A percentile compares a stretch with the other conserved stretches of the same genome.
Conservation (phyloP, 2,113 vertebrate species). For the Boulengeromyrus knoepffleri region DNA sequence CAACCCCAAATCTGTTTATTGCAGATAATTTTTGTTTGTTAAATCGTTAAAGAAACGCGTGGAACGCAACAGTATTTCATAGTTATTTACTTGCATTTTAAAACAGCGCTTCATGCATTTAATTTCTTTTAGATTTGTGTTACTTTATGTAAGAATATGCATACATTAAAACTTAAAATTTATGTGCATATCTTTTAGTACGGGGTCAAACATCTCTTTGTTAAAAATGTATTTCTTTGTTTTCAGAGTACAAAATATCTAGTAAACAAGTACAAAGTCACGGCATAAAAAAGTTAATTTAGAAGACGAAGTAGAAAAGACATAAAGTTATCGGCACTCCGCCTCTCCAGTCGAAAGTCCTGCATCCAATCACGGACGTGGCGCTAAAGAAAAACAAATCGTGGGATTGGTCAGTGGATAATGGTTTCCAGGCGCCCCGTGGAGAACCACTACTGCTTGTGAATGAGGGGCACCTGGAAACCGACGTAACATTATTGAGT, state of each 20-base stretch:
- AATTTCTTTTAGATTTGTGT: not conserved
- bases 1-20: not conserved
- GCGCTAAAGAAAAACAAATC: constrained; percentile 40
- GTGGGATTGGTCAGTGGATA: constrained; percentile 39
- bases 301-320: not conserved
- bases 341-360: constrained; percentile 26
- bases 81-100: not conserved
- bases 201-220: not conserved
- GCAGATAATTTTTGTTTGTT: not conserved
- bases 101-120: not conserved
- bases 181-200: not conserved
- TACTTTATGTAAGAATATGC: not conserved
- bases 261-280: not conserved
- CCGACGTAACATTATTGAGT: constrained; percentile 31
- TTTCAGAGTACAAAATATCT: not conserved
- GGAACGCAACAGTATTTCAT: not conserved
- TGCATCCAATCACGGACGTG: constrained; percentile 38
- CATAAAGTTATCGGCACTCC: constrained; percentile 20
- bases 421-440: constrained; percentile 50
- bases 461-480: constrained; percentile 49
- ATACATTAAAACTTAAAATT: not conserved
- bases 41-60: not conserved
- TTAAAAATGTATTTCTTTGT: not conserved
- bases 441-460: constrained; percentile 1
- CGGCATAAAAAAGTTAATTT: not conserved